These are phyloP conservation scores for Cyrtorhinus lividipennis DNA, from an alignment of 1,140 invertebrate species.

Conservation along the genomic window DNA sequence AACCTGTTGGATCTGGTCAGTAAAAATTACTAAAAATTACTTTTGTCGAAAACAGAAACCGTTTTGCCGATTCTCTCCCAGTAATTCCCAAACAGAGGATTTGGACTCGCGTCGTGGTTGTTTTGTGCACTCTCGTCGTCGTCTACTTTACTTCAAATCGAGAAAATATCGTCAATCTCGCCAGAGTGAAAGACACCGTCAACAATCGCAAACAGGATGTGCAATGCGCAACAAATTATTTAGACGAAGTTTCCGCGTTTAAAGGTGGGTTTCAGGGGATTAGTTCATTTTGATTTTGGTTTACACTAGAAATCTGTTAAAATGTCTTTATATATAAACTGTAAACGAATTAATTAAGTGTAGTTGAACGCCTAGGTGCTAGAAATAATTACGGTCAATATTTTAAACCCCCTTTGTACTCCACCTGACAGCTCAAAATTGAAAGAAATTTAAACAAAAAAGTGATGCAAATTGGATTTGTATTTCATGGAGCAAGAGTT, in stretches of 20 bases:
- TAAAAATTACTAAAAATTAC: background rate
- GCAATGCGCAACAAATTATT: conserved; percentile 43
- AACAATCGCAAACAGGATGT: conserved; percentile 40
- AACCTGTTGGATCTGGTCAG: background rate
- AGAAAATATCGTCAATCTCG: conserved; percentile 41
- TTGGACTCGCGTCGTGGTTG: conserved; percentile 34
- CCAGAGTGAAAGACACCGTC: conserved; percentile 43
- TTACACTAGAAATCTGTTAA: too few relatives aligned
- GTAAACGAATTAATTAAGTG: too few relatives aligned
- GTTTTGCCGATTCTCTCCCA: conserved; percentile 30
- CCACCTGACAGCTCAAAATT: too few relatives aligned
- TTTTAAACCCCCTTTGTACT: too few relatives aligned
- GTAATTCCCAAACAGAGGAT: conserved; percentile 33
- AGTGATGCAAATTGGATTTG: too few relatives aligned
- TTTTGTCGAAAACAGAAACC: background rate
- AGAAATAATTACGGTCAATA: too few relatives aligned
- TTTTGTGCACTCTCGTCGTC: conserved; percentile 37
- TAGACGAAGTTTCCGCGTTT: conserved; percentile 9
- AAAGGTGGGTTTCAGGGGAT: conserved; percentile 3
- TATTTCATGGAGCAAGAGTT: too few relatives aligned
- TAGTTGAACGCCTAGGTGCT: too few relatives aligned
- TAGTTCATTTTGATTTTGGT: background rate
- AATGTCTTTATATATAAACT: too few relatives aligned
- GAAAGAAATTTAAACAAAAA: too few relatives aligned
- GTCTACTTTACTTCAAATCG: conserved; percentile 50